These are phyloP conservation scores for Prorops nasuta DNA, from an alignment of 1,140 invertebrate genomes.

Conservation along the genomic window DNA sequence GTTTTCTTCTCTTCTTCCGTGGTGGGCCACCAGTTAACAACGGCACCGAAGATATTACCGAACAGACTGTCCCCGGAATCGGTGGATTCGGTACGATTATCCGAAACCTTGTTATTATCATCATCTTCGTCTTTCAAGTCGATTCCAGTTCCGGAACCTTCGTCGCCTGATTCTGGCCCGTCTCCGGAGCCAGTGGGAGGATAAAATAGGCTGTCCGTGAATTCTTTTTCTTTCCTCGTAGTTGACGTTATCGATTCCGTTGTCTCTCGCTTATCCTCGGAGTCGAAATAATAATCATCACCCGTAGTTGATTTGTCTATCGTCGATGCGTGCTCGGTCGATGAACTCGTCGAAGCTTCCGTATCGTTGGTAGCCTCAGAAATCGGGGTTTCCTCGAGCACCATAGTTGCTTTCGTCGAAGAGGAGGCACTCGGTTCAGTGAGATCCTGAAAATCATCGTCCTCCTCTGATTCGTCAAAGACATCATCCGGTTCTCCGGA, in stretches of 20 bases:
- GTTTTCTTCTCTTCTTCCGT: constrained; percentile 22
- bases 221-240: not conserved
- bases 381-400: not conserved
- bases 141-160: constrained; percentile 37
- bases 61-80: constrained; percentile 19
- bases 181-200: constrained; percentile 36
- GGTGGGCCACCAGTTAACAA: constrained; percentile 6
- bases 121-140: constrained; percentile 28
- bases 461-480: constrained; percentile 2
- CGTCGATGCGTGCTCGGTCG: not conserved
- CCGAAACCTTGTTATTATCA: constrained; percentile 7
- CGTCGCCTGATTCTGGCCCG: constrained; percentile 41
- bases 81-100: constrained; percentile 3
- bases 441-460: no score
- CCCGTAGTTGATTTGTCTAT: constrained; percentile 6
- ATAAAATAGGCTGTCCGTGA: constrained; percentile 13
- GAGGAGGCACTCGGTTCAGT: no score
- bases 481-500: constrained; percentile 20
- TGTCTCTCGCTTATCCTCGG: constrained; percentile 27
- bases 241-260: not conserved
- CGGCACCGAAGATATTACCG: constrained; percentile 10
- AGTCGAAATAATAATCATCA: constrained; percentile 38
- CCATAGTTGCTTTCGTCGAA: no score
- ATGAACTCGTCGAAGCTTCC: constrained; percentile 10
- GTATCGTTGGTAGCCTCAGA: not conserved